Conservation (phyloP, 1,140 invertebrate genomes). For the Drosophila oshimai region DNA sequence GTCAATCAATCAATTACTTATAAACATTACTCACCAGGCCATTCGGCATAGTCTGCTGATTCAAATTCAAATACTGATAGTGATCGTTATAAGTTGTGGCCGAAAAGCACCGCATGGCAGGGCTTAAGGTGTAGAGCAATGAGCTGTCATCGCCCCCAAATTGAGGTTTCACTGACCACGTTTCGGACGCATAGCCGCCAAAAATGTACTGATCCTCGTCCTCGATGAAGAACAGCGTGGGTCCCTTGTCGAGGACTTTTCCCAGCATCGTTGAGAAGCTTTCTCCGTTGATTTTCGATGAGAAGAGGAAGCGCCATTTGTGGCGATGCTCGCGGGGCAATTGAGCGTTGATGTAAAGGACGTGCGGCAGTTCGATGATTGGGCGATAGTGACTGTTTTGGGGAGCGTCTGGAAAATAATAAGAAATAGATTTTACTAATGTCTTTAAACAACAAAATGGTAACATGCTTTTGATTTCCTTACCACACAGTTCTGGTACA, state of each 20-base stretch:
- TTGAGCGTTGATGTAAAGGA: slow-evolving; percentile 90
- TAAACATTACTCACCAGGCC: slow-evolving; percentile 87
- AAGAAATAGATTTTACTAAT: neutral
- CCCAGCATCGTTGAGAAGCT: slow-evolving; percentile 91
- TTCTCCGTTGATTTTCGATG: slow-evolving; percentile 91
- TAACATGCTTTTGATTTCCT: no score
- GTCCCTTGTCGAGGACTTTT: slow-evolving; percentile 90
- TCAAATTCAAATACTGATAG: slow-evolving; percentile 94
- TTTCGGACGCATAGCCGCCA: slow-evolving; percentile 91
- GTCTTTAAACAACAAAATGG: no score
- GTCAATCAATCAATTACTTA: slow-evolving; percentile 28
- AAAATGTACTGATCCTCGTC: slow-evolving; percentile 93
- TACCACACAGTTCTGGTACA: slow-evolving; percentile 66
- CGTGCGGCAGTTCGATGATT: slow-evolving; percentile 89
- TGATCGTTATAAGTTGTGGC: slow-evolving; percentile 93
- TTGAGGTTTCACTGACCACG: slow-evolving; percentile 89
- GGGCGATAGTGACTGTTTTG: slow-evolving; percentile 86
- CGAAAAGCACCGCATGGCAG: slow-evolving; percentile 89
- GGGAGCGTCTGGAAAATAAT: slow-evolving; percentile 50
- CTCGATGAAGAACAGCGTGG: slow-evolving; percentile 90
- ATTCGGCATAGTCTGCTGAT: slow-evolving; percentile 95
- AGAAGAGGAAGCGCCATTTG: slow-evolving; percentile 93
- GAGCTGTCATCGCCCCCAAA: slow-evolving; percentile 86
- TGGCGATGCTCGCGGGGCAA: slow-evolving; percentile 88
- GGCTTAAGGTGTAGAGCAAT: slow-evolving; percentile 92